A percentile compares a stretch with the other conserved stretches of the same genome.
Conservation (phyloP, 2,113 vertebrate species). For the Myocastor coypus region DNA sequence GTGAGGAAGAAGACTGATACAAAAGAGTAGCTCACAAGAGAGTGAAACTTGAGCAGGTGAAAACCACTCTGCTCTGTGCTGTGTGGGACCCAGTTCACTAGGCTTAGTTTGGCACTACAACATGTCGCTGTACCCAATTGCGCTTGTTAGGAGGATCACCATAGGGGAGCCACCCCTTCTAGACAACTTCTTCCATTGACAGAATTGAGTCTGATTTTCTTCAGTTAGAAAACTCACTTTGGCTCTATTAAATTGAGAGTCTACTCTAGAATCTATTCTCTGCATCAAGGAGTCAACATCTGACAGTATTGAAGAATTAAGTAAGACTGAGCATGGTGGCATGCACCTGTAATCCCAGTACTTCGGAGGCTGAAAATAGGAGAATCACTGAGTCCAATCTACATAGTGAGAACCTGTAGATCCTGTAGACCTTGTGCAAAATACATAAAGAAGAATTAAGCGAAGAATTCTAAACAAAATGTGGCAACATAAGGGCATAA, state of each 20-base stretch:
- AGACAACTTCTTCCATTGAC: neutral
- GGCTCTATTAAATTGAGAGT: neutral
- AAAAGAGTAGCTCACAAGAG: neutral
- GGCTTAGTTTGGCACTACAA: neutral
- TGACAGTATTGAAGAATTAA: neutral
- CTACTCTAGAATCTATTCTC: neutral
- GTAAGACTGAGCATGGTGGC: too few relatives aligned
- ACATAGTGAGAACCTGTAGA: too few relatives aligned
- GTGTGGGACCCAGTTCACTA: neutral
- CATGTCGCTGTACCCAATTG: neutral
- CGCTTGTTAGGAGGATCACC: neutral
- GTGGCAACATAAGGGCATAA: neutral
- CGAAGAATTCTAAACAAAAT: neutral
- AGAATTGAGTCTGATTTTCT: neutral
- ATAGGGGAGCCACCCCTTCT: neutral
- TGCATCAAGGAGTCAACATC: neutral
- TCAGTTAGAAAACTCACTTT: conserved; percentile 14
- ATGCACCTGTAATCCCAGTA: too few relatives aligned
- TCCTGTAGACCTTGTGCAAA: too few relatives aligned
- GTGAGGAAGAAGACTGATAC: neutral
- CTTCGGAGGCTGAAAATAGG: too few relatives aligned
- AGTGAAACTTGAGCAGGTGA: neutral
- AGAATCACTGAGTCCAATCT: too few relatives aligned
- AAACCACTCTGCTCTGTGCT: neutral
- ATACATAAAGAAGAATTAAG: neutral